Evolutionary conservation across 2,797 vertebrate species (phyloP).

Genomic region (Ctenosaura bakeri): DNA sequence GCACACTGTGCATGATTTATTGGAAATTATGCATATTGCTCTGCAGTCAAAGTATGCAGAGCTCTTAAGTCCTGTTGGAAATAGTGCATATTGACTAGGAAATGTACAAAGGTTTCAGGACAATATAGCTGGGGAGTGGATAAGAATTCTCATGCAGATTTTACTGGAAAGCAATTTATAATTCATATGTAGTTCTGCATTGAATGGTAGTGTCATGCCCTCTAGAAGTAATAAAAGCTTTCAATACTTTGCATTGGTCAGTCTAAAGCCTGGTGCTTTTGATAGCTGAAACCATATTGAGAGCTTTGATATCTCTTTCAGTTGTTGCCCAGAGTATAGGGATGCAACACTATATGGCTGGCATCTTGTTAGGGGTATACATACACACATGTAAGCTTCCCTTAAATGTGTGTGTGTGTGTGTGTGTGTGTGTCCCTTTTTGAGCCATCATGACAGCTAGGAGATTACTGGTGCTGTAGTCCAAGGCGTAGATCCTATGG

Average conservation of each 20-base stretch:
- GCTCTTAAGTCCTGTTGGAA: too few species aligned
- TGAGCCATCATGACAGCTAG: not conserved
- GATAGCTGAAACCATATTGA: not conserved
- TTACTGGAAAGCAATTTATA: not conserved
- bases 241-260: not conserved
- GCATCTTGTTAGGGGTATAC: too few species aligned
- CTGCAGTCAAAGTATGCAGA: too few species aligned
- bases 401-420: too few species aligned
- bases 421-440: too few species aligned
- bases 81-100: too few species aligned
- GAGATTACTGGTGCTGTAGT: not conserved
- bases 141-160: not conserved
- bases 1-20: too few species aligned
- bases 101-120: not conserved
- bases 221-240: not conserved
- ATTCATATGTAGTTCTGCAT: not conserved
- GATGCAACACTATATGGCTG: not conserved
- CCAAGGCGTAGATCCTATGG: not conserved
- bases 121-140: not conserved
- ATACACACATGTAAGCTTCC: too few species aligned
- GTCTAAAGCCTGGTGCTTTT: too few species aligned
- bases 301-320: not conserved
- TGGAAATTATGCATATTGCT: too few species aligned
- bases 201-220: not conserved
- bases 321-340: not conserved